These are phyloP conservation scores for Vollenhovia emeryi DNA, from an alignment of 1,140 invertebrate species.

Conservation along the genomic window DNA sequence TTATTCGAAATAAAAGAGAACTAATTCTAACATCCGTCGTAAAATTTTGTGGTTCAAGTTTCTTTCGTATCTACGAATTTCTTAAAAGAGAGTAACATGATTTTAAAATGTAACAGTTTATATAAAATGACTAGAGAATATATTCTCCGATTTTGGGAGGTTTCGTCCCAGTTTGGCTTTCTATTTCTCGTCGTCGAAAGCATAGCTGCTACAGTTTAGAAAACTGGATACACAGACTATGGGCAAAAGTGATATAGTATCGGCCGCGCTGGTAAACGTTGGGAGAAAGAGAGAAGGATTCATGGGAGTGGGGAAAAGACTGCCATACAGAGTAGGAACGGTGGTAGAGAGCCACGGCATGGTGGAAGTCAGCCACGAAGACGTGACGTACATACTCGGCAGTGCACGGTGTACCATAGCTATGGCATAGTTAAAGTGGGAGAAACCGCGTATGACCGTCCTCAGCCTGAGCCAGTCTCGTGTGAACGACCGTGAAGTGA, in stretches of 20 bases:
- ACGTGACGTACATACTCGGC: constrained; percentile 65
- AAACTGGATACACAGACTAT: neutral
- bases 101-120: neutral
- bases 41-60: neutral
- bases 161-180: neutral
- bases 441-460: constrained; percentile 75
- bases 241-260: neutral
- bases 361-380: constrained; percentile 66
- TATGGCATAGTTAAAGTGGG: constrained; percentile 74
- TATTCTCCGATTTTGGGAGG: neutral
- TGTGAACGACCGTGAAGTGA: constrained; percentile 79
- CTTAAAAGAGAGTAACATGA: neutral
- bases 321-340: constrained; percentile 15
- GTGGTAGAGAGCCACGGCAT: constrained; percentile 38
- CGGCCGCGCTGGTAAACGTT: constrained; percentile 24
- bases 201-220: neutral
- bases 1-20: neutral
- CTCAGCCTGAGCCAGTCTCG: constrained; percentile 75
- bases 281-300: constrained; percentile 19
- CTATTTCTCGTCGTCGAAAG: neutral
- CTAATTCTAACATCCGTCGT: neutral
- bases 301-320: constrained; percentile 16
- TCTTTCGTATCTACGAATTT: neutral
- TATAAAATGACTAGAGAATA: neutral
- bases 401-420: constrained; percentile 67